Base-by-base conservation (phyloP, 2,113 vertebrate species). In the Heterocephalus glaber region DNA sequence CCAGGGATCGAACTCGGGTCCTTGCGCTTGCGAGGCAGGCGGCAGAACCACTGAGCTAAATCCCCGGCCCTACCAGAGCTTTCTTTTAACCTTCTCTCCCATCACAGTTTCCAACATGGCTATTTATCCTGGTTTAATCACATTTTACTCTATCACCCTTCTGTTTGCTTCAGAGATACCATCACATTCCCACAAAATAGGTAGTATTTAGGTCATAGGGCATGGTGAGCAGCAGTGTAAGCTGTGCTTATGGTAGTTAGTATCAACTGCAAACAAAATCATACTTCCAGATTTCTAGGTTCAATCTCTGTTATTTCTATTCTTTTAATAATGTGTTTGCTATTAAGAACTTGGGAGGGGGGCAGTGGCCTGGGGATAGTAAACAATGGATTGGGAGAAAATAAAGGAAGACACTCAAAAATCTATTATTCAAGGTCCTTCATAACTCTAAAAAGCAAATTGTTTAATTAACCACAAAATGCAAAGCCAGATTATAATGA, bases 381-480 rank as follows among this genome's bases (percentile, higher is more conserved):
- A 44, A 90, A 56, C 26, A 44, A 80, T 58, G 26, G 28, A 44
- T 4, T 86, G n/a, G n/a, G 24, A 84, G 63, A 33, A 89, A 81
- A 88, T 76, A 58, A 80, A 88, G 49, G 47, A 35, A 90, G 11
- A 63, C 35, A n/a, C n/a, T 93, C 1, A 54, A 93, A 91, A 76
- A 52, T 65, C 41, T 61, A 63, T 22, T 49, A 63, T 13, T 61
- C 49, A 66, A 82, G 11, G 12, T 54, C 47, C 2, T 35, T 41
- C 12, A 54, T 35, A 89, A 33, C 26, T 5, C 3, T 52, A 14
- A 80, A 56, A 17, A 86, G 76, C 16, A 16, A 63, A 68, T n/a
- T 17, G 2, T 58, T 94, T 74, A 74, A 86, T 90, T 80, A 74
- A 87, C 16, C 68, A 85, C 2, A 88, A 80, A 92, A 93, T 54